phyloP scores from a whole-genome alignment of 2,797 vertebrate genomes.

The Oceanodroma leucorhoa region DNA sequence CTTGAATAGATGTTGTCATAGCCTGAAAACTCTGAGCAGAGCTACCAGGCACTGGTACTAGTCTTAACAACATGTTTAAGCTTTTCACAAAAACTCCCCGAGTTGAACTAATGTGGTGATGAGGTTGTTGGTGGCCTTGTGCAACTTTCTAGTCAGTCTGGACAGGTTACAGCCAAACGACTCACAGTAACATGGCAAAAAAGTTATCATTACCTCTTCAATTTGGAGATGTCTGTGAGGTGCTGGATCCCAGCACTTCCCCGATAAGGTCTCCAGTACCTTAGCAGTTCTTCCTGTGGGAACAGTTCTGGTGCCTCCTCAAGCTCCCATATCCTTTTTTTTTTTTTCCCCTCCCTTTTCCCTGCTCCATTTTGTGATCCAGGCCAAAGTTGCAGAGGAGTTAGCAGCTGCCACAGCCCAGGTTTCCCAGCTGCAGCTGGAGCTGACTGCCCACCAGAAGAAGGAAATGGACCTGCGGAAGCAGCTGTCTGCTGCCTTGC shows the following conservation, averaged over 20 bases:
- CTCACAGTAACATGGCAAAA: not conserved
- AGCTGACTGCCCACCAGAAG: conserved; percentile 87
- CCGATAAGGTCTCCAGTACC: not conserved
- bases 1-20: not conserved
- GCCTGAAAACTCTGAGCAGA: not conserved
- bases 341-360: not conserved
- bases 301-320: not conserved
- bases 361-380: not conserved
- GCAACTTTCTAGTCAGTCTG: not conserved
- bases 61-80: not conserved
- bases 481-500: conserved; percentile 79
- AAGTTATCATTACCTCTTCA: not conserved
- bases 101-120: not conserved
- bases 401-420: conserved; percentile 83
- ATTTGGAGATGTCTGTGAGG: not conserved
- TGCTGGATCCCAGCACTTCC: not conserved
- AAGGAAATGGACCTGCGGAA: conserved; percentile 82
- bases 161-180: not conserved
- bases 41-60: not conserved
- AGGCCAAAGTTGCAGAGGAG: conserved; percentile 90
- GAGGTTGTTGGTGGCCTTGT: not conserved
- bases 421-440: conserved; percentile 87
- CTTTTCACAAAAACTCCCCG: not conserved
- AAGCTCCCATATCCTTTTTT: accelerated
- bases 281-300: not conserved